Evolutionary conservation across 2,888 invertebrate species (phyloP).

Genomic region (Pandemis heparana): DNA sequence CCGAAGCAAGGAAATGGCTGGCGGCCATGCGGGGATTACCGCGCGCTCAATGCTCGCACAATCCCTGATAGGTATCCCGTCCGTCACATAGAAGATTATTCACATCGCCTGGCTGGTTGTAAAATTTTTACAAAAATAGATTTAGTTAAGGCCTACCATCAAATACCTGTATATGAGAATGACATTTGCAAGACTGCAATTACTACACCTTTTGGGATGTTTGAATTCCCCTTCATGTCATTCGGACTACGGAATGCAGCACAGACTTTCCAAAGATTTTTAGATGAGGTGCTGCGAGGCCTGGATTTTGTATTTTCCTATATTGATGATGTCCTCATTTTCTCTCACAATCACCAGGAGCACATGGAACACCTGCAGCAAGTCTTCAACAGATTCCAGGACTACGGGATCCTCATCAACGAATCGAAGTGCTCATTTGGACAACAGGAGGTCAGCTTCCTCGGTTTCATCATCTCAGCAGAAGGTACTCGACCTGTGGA

Average conservation of each 20-base stretch:
- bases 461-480: constrained; percentile 45
- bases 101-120: constrained; percentile 42
- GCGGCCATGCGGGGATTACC: constrained; percentile 63
- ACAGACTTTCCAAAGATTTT: constrained; percentile 63
- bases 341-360: constrained; percentile 40
- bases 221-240: too few species aligned
- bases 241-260: too few species aligned
- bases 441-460: constrained; percentile 43
- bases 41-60: constrained; percentile 55
- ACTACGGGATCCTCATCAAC: too few species aligned
- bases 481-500: constrained; percentile 53
- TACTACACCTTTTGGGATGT: too few species aligned
- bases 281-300: constrained; percentile 49
- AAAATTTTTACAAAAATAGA: constrained; percentile 42
- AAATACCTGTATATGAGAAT: too few species aligned
- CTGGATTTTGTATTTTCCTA: constrained; percentile 51
- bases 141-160: constrained; percentile 58
- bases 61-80: constrained; percentile 58
- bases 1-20: constrained; percentile 56
- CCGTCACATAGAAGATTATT: constrained; percentile 44
- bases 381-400: constrained; percentile 1
- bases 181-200: too few species aligned
- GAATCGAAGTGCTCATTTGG: too few species aligned
- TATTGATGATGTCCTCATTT: constrained; percentile 56
- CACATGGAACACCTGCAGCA: constrained; percentile 35